These are phyloP conservation scores for Pyrrhosoma nymphula DNA, from an alignment of 2,888 invertebrate genomes.

Conservation along the genomic window DNA sequence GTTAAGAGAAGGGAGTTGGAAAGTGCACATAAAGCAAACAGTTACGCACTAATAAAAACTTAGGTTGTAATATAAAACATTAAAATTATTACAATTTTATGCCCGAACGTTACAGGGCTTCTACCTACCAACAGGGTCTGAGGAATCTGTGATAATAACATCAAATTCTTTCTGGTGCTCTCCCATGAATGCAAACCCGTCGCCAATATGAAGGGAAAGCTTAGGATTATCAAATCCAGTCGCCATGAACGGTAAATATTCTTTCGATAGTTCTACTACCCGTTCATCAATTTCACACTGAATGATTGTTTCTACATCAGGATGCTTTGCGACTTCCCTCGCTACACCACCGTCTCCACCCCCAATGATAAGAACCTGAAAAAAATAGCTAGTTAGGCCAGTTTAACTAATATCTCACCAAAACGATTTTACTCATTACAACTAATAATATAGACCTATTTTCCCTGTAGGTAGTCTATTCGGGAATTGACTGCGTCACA, in stretches of 20 bases:
- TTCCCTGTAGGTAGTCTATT: not conserved
- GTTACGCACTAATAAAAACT: too few relatives aligned
- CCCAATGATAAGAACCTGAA: constrained; percentile 92
- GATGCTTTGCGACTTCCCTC: constrained; percentile 96
- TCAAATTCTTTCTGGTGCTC: constrained; percentile 92
- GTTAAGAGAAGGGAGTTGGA: too few relatives aligned
- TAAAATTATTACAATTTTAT: not conserved
- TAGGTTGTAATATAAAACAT: too few relatives aligned
- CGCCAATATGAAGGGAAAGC: constrained; percentile 90
- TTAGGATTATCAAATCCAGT: constrained; percentile 91
- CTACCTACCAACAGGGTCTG: constrained; percentile 92
- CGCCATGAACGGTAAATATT: constrained; percentile 95
- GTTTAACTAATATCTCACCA: not conserved
- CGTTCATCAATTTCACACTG: constrained; percentile 97
- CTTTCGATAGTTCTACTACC: constrained; percentile 94
- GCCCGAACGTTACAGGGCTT: too few relatives aligned
- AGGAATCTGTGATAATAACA: constrained; percentile 98
- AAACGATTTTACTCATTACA: not conserved
- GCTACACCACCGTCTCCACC: constrained; percentile 99
- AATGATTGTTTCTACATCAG: constrained; percentile 90
- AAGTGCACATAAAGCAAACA: too few relatives aligned
- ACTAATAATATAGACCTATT: too few relatives aligned
- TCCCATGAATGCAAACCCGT: constrained; percentile 97
- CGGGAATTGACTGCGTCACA: not conserved
- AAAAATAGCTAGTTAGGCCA: constrained; percentile 68